A percentile compares a stretch with the other conserved stretches of the same genome.
phyloP scores from a whole-genome alignment of 2,797 vertebrate genomes.

The Pseudotriccus pelzelni region DNA sequence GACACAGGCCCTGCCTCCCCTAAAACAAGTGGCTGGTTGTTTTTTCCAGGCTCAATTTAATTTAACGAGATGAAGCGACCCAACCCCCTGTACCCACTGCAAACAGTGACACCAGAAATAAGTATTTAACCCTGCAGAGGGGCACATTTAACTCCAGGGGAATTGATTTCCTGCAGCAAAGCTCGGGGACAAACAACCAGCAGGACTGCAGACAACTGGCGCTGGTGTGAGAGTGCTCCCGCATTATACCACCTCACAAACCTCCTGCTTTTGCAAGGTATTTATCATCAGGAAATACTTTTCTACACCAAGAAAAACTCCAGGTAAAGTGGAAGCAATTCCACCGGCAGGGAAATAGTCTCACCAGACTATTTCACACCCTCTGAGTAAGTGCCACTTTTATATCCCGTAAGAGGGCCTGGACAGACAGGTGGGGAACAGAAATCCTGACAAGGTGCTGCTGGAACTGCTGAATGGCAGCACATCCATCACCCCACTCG shows the following conservation, averaged over 20 bases:
- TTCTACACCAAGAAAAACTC: neutral
- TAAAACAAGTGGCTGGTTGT: neutral
- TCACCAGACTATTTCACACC: neutral
- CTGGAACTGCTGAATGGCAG: neutral
- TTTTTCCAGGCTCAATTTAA: neutral
- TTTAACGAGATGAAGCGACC: neutral
- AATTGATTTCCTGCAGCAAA: neutral
- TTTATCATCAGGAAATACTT: neutral
- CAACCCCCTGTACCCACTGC: neutral
- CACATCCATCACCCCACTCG: accelerated
- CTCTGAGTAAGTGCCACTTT: neutral
- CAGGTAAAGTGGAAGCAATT: neutral
- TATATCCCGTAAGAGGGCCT: neutral
- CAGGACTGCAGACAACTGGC: too few species aligned
- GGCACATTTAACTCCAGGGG: neutral
- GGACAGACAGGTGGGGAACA: neutral
- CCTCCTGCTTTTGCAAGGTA: neutral
- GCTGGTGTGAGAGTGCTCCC: neutral
- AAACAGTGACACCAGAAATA: neutral
- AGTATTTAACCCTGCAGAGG: neutral
- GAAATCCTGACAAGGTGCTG: neutral
- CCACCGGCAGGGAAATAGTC: neutral
- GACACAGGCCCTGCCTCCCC: too few species aligned
- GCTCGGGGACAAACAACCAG: neutral
- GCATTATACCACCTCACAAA: neutral